A percentile compares a stretch with the other conserved stretches of the same genome.
Conservation (phyloP, 2,797 vertebrate genomes). For the Sebastolobus alascanus region DNA sequence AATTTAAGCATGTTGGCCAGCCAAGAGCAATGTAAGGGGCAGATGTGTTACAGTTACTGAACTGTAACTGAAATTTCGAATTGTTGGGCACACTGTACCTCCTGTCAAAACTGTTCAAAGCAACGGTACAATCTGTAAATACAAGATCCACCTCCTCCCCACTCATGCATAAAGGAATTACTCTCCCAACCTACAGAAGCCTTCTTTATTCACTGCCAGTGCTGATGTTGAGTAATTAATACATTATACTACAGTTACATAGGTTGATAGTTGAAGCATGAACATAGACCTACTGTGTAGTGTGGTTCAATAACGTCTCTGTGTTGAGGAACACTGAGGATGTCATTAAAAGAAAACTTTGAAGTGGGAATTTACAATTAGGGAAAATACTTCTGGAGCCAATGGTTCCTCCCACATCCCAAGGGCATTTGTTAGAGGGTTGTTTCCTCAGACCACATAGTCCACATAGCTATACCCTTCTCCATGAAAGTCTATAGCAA, state of each 20-base stretch:
- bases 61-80: neutral
- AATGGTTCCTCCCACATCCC: neutral
- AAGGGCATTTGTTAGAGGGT: conserved; percentile 1
- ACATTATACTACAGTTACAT: conserved; percentile 21
- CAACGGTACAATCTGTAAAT: neutral
- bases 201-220: neutral
- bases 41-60: neutral
- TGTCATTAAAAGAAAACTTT: neutral
- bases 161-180: neutral
- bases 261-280: conserved; percentile 15
- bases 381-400: conserved; percentile 3
- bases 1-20: conserved; percentile 48
- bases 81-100: neutral
- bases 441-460: conserved; percentile 1
- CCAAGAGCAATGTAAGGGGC: conserved; percentile 39
- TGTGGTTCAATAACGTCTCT: neutral
- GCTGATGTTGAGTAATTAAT: neutral
- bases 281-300: neutral
- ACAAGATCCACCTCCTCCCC: neutral
- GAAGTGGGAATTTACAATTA: neutral
- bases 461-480: neutral
- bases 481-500: neutral
- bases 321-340: neutral
- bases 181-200: neutral
- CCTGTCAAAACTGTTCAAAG: neutral